A percentile compares a stretch with the other conserved stretches of the same genome.
phyloP scores from a whole-genome alignment of 2,113 vertebrate species.

The Limnothrissa miodon region DNA sequence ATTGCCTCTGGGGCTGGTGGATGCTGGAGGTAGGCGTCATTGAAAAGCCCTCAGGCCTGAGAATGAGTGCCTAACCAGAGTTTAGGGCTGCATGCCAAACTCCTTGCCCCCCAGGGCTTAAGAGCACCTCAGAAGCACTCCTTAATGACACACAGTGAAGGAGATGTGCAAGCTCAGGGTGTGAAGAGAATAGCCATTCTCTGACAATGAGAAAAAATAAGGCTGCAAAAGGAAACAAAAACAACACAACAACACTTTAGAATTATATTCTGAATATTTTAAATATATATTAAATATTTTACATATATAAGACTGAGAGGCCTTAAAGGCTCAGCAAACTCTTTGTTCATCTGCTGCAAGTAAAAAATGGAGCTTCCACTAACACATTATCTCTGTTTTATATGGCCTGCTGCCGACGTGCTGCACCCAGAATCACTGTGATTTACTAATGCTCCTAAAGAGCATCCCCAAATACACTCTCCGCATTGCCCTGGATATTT shows the following conservation, averaged over 20 bases:
- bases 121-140: neutral
- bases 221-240: neutral
- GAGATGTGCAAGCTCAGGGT: too few relatives aligned
- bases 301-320: neutral
- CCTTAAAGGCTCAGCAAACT: neutral
- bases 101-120: neutral
- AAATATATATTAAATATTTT: too few relatives aligned
- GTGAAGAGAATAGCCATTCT: neutral
- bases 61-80: neutral
- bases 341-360: too few relatives aligned
- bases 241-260: neutral
- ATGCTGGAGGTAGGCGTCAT: too few relatives aligned
- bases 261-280: neutral
- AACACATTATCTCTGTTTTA: neutral
- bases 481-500: neutral
- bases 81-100: neutral
- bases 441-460: neutral
- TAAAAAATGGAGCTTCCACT: neutral
- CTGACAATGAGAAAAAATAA: neutral
- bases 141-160: neutral
- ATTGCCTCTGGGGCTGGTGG: neutral
- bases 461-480: neutral
- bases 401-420: neutral
- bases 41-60: neutral
- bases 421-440: neutral